Evolutionary conservation across 1,140 invertebrate species (phyloP).

Genomic region (Aphaenogaster ashmeadi): DNA sequence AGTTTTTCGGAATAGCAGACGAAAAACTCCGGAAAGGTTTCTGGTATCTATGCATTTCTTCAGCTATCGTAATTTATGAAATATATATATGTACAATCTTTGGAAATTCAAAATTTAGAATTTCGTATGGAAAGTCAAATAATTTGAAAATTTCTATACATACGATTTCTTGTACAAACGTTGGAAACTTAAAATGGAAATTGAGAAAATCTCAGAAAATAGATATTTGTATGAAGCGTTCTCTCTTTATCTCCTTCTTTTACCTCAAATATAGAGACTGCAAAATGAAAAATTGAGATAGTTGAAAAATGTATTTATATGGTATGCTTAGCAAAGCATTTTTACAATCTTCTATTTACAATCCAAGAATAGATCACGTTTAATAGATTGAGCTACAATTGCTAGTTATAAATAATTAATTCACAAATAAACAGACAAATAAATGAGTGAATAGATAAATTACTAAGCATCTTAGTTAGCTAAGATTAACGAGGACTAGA

Average conservation of each 20-base stretch:
- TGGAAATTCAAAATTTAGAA: background rate
- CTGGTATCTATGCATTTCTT: background rate
- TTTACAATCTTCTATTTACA: background rate
- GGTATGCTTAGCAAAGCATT: background rate
- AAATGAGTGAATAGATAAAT: background rate
- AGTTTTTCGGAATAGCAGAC: conserved; percentile 30
- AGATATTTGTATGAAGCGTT: background rate
- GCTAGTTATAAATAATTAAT: background rate
- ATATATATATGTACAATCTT: background rate
- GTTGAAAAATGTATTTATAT: background rate
- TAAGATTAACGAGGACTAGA: background rate
- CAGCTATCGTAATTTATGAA: background rate
- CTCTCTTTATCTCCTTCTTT: background rate
- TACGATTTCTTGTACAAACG: background rate
- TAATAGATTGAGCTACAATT: background rate
- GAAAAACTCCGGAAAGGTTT: background rate
- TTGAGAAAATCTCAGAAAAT: background rate
- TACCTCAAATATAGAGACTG: conserved; percentile 1
- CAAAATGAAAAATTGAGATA: background rate
- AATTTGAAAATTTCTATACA: background rate
- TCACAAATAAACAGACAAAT: conserved; percentile 23
- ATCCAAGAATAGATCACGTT: conserved; percentile 8
- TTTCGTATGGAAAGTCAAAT: background rate
- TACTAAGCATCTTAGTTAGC: background rate
- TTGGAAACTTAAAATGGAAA: background rate